phyloP scores from a whole-genome alignment of 2,888 invertebrate genomes.

The Cybosia mesomella region DNA sequence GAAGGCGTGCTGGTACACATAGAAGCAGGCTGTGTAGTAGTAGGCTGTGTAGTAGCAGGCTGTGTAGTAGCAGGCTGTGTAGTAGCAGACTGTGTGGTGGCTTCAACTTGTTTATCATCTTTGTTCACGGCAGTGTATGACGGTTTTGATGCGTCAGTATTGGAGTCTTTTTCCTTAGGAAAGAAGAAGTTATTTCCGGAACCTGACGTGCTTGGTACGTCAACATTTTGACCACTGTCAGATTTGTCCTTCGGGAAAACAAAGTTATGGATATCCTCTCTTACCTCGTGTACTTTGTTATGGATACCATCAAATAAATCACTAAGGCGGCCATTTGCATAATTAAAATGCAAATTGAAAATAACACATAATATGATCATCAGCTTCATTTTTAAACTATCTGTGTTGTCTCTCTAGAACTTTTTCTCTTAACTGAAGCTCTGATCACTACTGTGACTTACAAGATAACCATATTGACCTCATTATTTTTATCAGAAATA shows the following conservation, averaged over 20 bases:
- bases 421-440: slow-evolving; percentile 54
- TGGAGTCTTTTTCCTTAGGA: neutral
- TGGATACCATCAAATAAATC: slow-evolving; percentile 58
- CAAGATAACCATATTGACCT: slow-evolving; percentile 63
- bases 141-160: neutral
- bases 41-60: too few species aligned
- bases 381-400: slow-evolving; percentile 59
- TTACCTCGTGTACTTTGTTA: slow-evolving; percentile 52
- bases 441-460: slow-evolving; percentile 31
- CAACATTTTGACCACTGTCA: slow-evolving; percentile 11
- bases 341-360: slow-evolving; percentile 46
- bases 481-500: slow-evolving; percentile 49
- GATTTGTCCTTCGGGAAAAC: slow-evolving; percentile 11
- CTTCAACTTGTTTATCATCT: slow-evolving; percentile 7
- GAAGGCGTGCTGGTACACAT: neutral
- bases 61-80: slow-evolving; percentile 9
- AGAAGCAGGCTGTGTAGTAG: neutral
- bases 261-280: slow-evolving; percentile 51
- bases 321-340: slow-evolving; percentile 55
- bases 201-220: neutral
- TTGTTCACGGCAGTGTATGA: neutral
- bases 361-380: slow-evolving; percentile 55
- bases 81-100: slow-evolving; percentile 1
- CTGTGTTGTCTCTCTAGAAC: slow-evolving; percentile 42
- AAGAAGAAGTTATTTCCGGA: neutral